Base-by-base conservation (phyloP, 2,888 invertebrate genomes). In the Acronicta leporina region DNA sequence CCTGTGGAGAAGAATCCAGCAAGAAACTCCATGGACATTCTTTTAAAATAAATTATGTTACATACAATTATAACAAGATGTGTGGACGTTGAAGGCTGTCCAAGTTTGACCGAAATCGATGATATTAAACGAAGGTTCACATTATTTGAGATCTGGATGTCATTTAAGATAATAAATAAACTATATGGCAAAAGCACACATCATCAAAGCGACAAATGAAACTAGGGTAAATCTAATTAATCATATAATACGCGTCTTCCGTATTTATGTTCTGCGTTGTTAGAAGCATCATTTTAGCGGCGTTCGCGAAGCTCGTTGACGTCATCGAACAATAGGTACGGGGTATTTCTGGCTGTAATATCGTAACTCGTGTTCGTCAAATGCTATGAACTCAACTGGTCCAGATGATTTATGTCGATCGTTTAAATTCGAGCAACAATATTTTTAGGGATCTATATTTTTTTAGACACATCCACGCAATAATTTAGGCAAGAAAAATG, bases 271-370 rank as follows among this genome's bases (percentile, higher is more conserved):
- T 33, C 4, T 49, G 20, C 20, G 33, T 8, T 40, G 33, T n/a
- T n/a, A 30, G 33, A 33, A 59, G 66, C 73, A 62, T 71, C 75
- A 75, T 79, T 78, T 80, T 79, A 80, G 70, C 69, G 67, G 69
- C 69, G 35, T 57, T 68, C 69, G 61, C 61, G 55, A 68, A 73
- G 73, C 65, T 56, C 63, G 57, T 62, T 77, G 87, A 88, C 88
- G 88, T 84, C 84, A 86, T 77, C 77, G 81, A 88, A 90, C 88
- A 87, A 88, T 87, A 80, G 83, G 74, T 74, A 25, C 66, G 46
- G 79, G 83, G 80, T 88, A 87, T 89, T 86, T 83, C 65, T 69
- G 81, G 73, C 73, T 80, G 79, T 73, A 63, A 55, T 73, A 77
- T 72, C 74, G 68, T 69, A 74, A 69, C 66, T 71, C 67, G 72